Conservation (phyloP, 2,797 vertebrate species). For the Lacerta agilis region DNA sequence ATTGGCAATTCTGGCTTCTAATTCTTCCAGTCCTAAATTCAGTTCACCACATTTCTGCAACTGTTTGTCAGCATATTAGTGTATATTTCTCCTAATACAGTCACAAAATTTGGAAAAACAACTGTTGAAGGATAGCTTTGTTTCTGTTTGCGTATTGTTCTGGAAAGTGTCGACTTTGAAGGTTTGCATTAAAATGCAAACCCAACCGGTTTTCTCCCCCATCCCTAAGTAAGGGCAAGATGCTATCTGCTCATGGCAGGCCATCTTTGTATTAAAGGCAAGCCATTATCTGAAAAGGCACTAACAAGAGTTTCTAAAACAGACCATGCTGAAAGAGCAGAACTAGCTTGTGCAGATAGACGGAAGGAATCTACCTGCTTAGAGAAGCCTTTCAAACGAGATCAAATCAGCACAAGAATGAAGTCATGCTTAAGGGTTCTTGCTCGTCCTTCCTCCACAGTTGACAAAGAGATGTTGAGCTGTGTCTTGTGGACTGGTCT, state of each 20-base stretch:
- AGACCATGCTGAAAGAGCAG: neutral
- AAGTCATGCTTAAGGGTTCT: neutral
- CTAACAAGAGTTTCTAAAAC: fast-evolving
- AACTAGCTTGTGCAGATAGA: neutral
- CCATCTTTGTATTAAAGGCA: neutral
- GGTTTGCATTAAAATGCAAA: too few relatives aligned
- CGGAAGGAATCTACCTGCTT: neutral
- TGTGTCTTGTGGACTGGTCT: neutral
- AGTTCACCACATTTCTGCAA: too few relatives aligned
- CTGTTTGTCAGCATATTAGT: too few relatives aligned
- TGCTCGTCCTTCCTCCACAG: neutral
- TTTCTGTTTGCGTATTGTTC: too few relatives aligned
- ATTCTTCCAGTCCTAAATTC: too few relatives aligned
- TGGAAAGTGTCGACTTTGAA: too few relatives aligned
- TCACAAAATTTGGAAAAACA: too few relatives aligned
- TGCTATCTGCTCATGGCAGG: neutral
- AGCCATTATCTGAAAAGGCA: neutral
- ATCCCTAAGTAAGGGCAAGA: neutral
- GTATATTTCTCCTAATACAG: too few relatives aligned
- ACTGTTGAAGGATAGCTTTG: too few relatives aligned
- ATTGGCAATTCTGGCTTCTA: too few relatives aligned
- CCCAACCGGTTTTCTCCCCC: neutral
- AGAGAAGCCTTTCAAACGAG: neutral
- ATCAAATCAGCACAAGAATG: neutral
- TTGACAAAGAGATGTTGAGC: neutral